Evolutionary conservation across 2,888 invertebrate genomes (phyloP).

Genomic region (Macaria liturata): DNA sequence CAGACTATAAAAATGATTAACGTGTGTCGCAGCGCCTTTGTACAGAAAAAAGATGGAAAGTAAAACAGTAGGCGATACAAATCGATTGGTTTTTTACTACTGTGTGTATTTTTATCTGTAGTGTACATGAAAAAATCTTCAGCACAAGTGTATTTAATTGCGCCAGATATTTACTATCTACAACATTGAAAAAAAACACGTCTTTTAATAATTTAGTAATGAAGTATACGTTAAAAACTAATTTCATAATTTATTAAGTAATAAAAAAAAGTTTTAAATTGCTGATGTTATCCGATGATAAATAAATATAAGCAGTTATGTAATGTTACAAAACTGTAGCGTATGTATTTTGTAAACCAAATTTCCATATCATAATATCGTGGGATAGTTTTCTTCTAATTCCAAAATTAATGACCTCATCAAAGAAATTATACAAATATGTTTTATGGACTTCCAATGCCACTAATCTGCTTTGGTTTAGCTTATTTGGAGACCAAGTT

Average conservation of each 20-base stretch:
- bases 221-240: no score
- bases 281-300: neutral
- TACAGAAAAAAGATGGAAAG: constrained; percentile 41
- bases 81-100: constrained; percentile 31
- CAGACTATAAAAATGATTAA: constrained; percentile 68
- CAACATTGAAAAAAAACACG: no score
- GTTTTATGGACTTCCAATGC: constrained; percentile 56
- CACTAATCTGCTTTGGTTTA: constrained; percentile 58
- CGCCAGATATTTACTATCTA: no score
- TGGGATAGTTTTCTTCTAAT: constrained; percentile 46
- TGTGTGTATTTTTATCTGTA: neutral
- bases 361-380: constrained; percentile 25
- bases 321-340: constrained; percentile 2
- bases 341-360: constrained; percentile 8
- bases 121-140: no score
- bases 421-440: constrained; percentile 60
- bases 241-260: no score
- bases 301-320: neutral
- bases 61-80: constrained; percentile 43
- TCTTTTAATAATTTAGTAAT: no score
- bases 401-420: constrained; percentile 52
- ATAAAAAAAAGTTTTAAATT: no score
- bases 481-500: constrained; percentile 45
- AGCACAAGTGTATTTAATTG: no score
- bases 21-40: constrained; percentile 50